Conservation (phyloP, 2,113 vertebrate species). For the Xyliphius kryptos region DNA sequence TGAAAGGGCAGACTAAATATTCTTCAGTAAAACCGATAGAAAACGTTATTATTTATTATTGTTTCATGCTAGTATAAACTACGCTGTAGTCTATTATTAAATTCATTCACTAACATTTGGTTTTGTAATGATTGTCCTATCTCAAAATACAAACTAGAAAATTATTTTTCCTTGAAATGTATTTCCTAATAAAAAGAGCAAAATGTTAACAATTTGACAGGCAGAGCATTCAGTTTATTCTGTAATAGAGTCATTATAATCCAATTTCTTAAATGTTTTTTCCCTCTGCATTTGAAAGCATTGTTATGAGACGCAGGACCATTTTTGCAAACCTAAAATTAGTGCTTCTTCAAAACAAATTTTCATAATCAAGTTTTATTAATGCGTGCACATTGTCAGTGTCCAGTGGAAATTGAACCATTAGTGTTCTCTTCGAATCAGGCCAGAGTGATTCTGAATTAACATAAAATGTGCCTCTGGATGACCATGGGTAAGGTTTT, state of each 20-base stretch:
- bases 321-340: slow-evolving; percentile 28
- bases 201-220: slow-evolving; percentile 64
- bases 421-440: slow-evolving; percentile 21
- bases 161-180: slow-evolving; percentile 60
- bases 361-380: slow-evolving; percentile 20
- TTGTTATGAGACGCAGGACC: slow-evolving; percentile 36
- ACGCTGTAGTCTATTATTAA: no score
- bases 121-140: not conserved
- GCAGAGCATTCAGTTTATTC: slow-evolving; percentile 64
- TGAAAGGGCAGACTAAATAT: no score
- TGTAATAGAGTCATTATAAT: slow-evolving; percentile 64
- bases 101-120: not conserved
- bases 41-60: no score
- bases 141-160: no score
- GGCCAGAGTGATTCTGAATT: slow-evolving; percentile 14
- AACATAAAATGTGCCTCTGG: no score
- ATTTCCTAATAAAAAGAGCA: slow-evolving; percentile 56
- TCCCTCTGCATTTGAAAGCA: slow-evolving; percentile 60
- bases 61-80: not conserved
- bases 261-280: slow-evolving; percentile 57
- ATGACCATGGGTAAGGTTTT: no score
- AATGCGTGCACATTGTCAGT: slow-evolving; percentile 6
- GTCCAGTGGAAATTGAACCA: slow-evolving; percentile 25
- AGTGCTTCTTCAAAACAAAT: slow-evolving; percentile 28
- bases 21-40: no score